Percentiles rank a stretch among this genome's conserved stretches.
Conservation (phyloP, 1,140 invertebrate species). For the Helicorthomorpha holstii region DNA sequence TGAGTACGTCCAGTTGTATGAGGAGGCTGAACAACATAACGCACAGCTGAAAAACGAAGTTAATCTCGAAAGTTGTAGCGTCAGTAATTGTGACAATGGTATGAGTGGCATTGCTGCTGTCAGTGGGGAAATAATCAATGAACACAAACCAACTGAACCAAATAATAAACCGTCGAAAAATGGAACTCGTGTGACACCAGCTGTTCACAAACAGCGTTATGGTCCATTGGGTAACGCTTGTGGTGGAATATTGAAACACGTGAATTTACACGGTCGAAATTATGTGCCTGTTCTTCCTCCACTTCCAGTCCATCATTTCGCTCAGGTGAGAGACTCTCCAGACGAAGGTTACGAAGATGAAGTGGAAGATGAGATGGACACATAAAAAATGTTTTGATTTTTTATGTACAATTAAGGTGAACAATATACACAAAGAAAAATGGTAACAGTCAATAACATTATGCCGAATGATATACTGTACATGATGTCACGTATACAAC, state of each 20-base stretch:
- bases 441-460: too few relatives aligned
- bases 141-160: not conserved
- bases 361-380: slow-evolving; percentile 39
- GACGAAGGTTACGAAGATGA: slow-evolving; percentile 75
- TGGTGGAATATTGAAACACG: not conserved
- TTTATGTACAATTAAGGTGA: not conserved
- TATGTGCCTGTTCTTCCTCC: slow-evolving; percentile 11
- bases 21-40: not conserved
- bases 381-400: not conserved
- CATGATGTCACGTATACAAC: too few relatives aligned
- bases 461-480: too few relatives aligned
- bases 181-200: too few relatives aligned
- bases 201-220: not conserved
- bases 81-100: not conserved
- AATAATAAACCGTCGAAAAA: not conserved
- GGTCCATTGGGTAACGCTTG: not conserved
- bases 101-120: not conserved
- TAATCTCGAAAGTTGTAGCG: not conserved
- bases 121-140: not conserved
- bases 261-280: not conserved
- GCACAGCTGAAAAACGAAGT: not conserved
- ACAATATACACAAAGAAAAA: too few relatives aligned
- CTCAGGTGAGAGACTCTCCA: slow-evolving; percentile 57
- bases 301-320: slow-evolving; percentile 11
- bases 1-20: not conserved